A percentile compares a stretch with the other conserved stretches of the same genome.
phyloP scores from a whole-genome alignment of 2,113 vertebrate species.

The Odontesthes bonariensis region DNA sequence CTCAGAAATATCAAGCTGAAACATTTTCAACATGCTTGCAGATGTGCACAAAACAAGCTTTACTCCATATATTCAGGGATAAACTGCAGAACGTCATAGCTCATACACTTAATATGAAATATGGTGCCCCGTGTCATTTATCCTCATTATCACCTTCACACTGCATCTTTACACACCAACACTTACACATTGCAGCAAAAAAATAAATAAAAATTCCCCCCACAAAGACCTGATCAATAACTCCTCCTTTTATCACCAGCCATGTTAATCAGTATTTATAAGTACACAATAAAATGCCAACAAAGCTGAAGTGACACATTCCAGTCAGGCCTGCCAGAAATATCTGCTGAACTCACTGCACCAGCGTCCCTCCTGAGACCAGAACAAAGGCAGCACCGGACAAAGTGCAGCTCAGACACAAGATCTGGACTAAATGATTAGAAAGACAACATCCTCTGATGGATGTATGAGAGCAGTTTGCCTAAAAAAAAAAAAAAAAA shows the following conservation, averaged over 20 bases:
- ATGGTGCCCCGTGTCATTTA: not conserved
- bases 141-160: not conserved
- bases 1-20: conserved; percentile 28
- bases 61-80: too few relatives aligned
- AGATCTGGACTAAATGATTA: not conserved
- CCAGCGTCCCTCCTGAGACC: conserved; percentile 51
- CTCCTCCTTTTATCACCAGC: conserved; percentile 8
- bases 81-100: too few relatives aligned
- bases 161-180: too few relatives aligned
- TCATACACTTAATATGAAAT: not conserved
- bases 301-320: conserved; percentile 49
- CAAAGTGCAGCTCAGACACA: not conserved
- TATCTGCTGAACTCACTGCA: conserved; percentile 73
- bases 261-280: conserved; percentile 49
- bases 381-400: conserved; percentile 8
- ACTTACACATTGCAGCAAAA: conserved; percentile 9
- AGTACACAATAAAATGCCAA: conserved; percentile 46
- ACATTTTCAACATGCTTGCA: conserved; percentile 1
- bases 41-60: not conserved
- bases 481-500: not conserved
- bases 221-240: not conserved
- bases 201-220: too few relatives aligned
- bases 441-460: too few relatives aligned
- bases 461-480: not conserved
- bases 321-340: conserved; percentile 55